A percentile compares a stretch with the other conserved stretches of the same genome.
phyloP scores from a whole-genome alignment of 2,113 vertebrate genomes.

The Pangasianodon hypophthalmus region DNA sequence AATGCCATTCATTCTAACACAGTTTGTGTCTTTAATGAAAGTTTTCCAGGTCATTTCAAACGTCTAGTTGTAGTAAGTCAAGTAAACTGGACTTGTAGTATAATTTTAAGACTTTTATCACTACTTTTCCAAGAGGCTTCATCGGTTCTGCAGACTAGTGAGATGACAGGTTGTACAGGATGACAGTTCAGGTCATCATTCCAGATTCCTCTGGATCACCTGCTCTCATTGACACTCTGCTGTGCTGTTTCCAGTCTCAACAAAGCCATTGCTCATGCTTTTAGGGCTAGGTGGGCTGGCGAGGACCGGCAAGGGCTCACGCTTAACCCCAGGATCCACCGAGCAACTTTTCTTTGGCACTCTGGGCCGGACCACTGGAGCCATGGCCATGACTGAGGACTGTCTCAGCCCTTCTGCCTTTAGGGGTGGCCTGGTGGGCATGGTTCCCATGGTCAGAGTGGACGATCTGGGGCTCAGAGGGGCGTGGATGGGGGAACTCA shows the following conservation, averaged over 20 bases:
- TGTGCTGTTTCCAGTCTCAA: conserved; percentile 61
- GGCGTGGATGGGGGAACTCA: conserved; percentile 40
- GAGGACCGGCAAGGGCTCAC: conserved; percentile 41
- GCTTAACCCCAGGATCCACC: conserved; percentile 52
- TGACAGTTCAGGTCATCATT: conserved; percentile 29
- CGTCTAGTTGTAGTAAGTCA: not conserved
- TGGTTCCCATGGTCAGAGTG: conserved; percentile 16
- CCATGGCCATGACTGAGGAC: conserved; percentile 66
- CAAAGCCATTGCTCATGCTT: conserved; percentile 73
- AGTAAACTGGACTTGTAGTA: not conserved
- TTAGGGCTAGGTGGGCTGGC: conserved; percentile 66
- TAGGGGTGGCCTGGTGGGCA: conserved; percentile 67
- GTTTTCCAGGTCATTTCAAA: not conserved
- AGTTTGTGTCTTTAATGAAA: not conserved
- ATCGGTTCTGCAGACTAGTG: not conserved
- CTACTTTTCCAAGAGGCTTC: not conserved
- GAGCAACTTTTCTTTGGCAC: conserved; percentile 70
- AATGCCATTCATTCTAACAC: not conserved
- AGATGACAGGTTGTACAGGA: not conserved
- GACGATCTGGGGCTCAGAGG: conserved; percentile 59
- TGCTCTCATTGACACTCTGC: conserved; percentile 67
- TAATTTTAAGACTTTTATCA: conserved; percentile 2
- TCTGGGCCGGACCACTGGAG: conserved; percentile 62
- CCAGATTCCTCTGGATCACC: not conserved
- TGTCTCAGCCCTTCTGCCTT: conserved; percentile 68